Base-by-base conservation (phyloP, 2,113 vertebrate species). In the Trochalopteron elliotii region DNA sequence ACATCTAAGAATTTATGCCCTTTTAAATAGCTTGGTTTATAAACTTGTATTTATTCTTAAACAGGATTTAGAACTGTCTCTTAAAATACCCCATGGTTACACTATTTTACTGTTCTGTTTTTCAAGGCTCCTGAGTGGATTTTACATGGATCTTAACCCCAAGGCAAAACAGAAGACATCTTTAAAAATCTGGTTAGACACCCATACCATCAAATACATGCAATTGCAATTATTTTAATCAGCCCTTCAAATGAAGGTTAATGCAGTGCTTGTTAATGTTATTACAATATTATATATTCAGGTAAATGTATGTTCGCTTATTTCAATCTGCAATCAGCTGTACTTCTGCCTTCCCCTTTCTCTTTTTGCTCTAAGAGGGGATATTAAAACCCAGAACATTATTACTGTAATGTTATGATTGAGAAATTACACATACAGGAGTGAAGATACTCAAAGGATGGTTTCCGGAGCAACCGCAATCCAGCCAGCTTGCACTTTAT, bases 401-500 rank as follows among this genome's bases (percentile, higher is more conserved):
- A 83, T 83, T 92, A 90, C 13, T n/a, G 9, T 53, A 92, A 94
- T 63, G 40, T 86, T 96, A 71, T 86, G 83, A 93, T 49, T 83
- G 90, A 93, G 87, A 91, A 89, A 93, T 95, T 86, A 56, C 76
- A 45, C n/a, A 56, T 80, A 56, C 55, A 47, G 18, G 37, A 76
- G 59, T 59, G 75, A 86, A 90, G 85, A 92, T 49, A 78, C 82
- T 89, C 76, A 60, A 64, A 93, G 68, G 88, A 86, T 0, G 3
- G 96, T 96, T 97, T 97, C 94, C 93, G 19, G 64, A 96, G 93
- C 86, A 97, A 94, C 92, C 0, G 0, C 18, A 63, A 56, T 64
- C 67, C 72, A 90, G 79, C 39, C 69, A 89, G 68, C 93, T 94
- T 92, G 60, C 79, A 87, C 7, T 88, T 90, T 68, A 74, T 8